These are phyloP conservation scores for Notodromas monacha DNA, from an alignment of 2,888 invertebrate species.

Conservation along the genomic window DNA sequence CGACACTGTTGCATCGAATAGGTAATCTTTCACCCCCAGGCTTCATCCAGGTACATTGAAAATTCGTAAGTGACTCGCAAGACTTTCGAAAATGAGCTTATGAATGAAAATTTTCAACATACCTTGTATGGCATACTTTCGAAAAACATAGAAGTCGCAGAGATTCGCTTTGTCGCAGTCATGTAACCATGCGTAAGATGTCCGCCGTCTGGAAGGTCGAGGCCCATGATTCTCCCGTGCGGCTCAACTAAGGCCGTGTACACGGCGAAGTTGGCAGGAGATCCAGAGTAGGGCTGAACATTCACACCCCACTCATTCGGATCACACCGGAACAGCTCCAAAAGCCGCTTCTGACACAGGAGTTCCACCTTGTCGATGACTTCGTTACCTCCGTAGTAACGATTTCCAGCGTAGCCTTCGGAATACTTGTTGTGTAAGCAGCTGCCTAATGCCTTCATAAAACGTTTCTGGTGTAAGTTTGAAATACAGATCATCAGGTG, in stretches of 20 bases:
- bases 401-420: constrained; percentile 20
- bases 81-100: too few species aligned
- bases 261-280: constrained; percentile 85
- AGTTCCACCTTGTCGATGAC: constrained; percentile 71
- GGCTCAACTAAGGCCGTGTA: constrained; percentile 67
- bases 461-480: constrained; percentile 14
- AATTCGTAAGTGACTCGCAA: background rate
- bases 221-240: constrained; percentile 77
- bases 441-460: constrained; percentile 17
- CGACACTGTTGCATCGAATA: too few species aligned
- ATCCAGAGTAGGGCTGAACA: constrained; percentile 83
- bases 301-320: constrained; percentile 81
- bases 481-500: background rate
- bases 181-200: constrained; percentile 73
- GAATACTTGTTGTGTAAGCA: constrained; percentile 25
- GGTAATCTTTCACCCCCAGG: too few species aligned
- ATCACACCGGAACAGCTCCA: constrained; percentile 45
- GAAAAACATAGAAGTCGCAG: constrained; percentile 86
- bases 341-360: constrained; percentile 50
- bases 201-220: constrained; percentile 86
- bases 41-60: too few species aligned
- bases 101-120: constrained; percentile 25
- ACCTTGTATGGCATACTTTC: constrained; percentile 97
- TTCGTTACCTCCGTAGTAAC: constrained; percentile 68
- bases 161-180: constrained; percentile 59